Conservation (phyloP, 2,888 invertebrate genomes). For the Epinotia brunnichana region DNA sequence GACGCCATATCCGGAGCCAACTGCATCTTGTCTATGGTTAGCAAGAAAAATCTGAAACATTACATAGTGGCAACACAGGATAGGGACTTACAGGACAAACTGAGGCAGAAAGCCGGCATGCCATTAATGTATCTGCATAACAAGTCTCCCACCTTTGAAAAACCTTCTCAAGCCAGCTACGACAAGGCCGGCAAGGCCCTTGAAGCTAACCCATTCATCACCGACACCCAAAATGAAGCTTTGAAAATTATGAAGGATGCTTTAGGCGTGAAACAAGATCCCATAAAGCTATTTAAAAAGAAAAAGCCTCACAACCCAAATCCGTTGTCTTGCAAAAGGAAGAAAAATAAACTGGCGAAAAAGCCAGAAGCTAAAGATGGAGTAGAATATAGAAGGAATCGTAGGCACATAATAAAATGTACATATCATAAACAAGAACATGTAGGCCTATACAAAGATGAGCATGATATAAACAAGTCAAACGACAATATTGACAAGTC, state of each 20-base stretch:
- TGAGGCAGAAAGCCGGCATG: slow-evolving; percentile 88
- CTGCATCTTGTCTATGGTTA: slow-evolving; percentile 92
- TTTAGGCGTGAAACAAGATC: slow-evolving; percentile 80
- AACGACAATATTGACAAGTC: too few species aligned
- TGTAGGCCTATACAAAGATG: too few species aligned
- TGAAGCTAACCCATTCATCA: slow-evolving; percentile 79
- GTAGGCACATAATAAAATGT: too few species aligned
- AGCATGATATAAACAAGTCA: too few species aligned
- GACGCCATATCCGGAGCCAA: slow-evolving; percentile 88
- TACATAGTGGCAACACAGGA: slow-evolving; percentile 96
- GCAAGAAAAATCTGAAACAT: slow-evolving; percentile 85
- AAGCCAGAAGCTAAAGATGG: slow-evolving; percentile 61
- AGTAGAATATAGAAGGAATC: too few species aligned
- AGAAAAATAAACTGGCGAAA: slow-evolving; percentile 80
- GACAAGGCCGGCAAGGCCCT: slow-evolving; percentile 84
- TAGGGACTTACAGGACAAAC: slow-evolving; percentile 87
- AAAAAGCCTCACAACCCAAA: slow-evolving; percentile 88
- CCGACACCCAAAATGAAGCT: slow-evolving; percentile 82
- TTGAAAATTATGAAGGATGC: slow-evolving; percentile 83
- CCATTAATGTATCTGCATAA: slow-evolving; percentile 93
- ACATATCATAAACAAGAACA: too few species aligned
- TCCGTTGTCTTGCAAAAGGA: slow-evolving; percentile 95
- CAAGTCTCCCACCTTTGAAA: slow-evolving; percentile 93
- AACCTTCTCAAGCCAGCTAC: slow-evolving; percentile 88
- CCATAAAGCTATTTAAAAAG: slow-evolving; percentile 63